Evolutionary conservation across 2,113 vertebrate species (phyloP).

Genomic region (Smithornis capensis): DNA sequence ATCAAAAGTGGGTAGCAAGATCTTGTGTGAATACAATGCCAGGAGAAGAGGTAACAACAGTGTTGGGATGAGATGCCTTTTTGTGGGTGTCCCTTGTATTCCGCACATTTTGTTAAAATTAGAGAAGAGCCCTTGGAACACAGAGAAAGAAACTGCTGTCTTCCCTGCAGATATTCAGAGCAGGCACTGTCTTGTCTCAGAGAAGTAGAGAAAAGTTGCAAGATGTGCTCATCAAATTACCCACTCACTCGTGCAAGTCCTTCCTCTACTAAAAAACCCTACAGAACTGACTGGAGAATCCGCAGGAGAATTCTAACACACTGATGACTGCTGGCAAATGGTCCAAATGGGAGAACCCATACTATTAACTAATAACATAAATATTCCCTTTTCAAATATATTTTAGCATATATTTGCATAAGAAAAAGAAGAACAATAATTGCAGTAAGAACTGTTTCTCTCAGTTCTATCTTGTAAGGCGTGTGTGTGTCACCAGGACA

Average conservation of each 20-base stretch:
- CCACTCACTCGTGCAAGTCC: not conserved
- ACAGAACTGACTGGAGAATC: not conserved
- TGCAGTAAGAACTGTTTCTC: not conserved
- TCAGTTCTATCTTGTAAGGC: not conserved
- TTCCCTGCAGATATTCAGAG: not conserved
- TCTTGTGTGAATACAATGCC: not conserved
- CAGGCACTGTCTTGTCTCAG: not conserved
- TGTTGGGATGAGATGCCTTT: not conserved
- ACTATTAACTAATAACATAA: not conserved
- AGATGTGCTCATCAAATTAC: not conserved
- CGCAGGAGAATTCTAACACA: not conserved
- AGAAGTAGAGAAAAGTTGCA: not conserved
- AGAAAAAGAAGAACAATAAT: not conserved
- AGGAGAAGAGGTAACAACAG: not conserved
- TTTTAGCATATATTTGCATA: not conserved
- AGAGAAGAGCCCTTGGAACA: not conserved
- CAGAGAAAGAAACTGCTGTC: not conserved
- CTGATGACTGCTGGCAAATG: not conserved
- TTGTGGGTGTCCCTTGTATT: not conserved
- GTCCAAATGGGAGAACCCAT: not conserved
- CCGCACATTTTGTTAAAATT: not conserved
- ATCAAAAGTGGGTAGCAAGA: not conserved
- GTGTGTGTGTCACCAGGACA: not conserved
- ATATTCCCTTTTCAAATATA: not conserved
- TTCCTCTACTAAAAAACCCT: not conserved